phyloP scores from a whole-genome alignment of 1,140 invertebrate genomes.

The Lasioglossum baleicum region DNA sequence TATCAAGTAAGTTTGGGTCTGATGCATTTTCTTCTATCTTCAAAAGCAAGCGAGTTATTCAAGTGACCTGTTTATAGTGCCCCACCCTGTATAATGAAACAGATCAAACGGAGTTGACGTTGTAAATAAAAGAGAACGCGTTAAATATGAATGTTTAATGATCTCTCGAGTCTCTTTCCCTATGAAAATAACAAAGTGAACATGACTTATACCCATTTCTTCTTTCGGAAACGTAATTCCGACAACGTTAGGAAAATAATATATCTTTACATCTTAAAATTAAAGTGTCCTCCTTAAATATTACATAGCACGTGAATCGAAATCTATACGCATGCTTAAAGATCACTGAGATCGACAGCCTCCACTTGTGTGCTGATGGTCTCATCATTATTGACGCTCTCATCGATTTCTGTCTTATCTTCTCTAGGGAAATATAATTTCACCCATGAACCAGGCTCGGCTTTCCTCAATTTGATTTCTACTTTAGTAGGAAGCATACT shows the following conservation, averaged over 20 bases:
- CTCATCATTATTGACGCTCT: slow-evolving; percentile 69
- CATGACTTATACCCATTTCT: slow-evolving; percentile 5
- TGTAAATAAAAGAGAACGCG: slow-evolving; percentile 8
- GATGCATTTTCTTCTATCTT: no score
- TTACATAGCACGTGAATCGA: not conserved
- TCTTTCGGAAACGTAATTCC: not conserved
- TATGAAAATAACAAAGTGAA: slow-evolving; percentile 7
- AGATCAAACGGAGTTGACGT: not conserved
- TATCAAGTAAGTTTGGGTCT: no score
- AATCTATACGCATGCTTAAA: slow-evolving; percentile 53
- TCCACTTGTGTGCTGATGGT: slow-evolving; percentile 75
- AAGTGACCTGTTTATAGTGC: no score
- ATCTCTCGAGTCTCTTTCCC: not conserved
- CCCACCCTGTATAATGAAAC: not conserved
- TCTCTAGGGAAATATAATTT: slow-evolving; percentile 85
- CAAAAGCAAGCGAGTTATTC: no score
- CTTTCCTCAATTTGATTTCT: slow-evolving; percentile 96
- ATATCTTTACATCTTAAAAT: slow-evolving; percentile 6
- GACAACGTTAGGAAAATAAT: slow-evolving; percentile 22
- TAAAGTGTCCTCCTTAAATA: slow-evolving; percentile 9
- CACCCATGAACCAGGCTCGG: slow-evolving; percentile 90
- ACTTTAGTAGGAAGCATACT: slow-evolving; percentile 95
- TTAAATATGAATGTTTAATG: slow-evolving; percentile 26
- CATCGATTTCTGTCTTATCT: slow-evolving; percentile 37
- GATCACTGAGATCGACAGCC: slow-evolving; percentile 77